Percentiles rank a stretch among this genome's conserved stretches.
These are phyloP conservation scores for Patiria pectinifera DNA, from an alignment of 53 echinoderm and acorn worm genomes.

Conservation along the genomic window DNA sequence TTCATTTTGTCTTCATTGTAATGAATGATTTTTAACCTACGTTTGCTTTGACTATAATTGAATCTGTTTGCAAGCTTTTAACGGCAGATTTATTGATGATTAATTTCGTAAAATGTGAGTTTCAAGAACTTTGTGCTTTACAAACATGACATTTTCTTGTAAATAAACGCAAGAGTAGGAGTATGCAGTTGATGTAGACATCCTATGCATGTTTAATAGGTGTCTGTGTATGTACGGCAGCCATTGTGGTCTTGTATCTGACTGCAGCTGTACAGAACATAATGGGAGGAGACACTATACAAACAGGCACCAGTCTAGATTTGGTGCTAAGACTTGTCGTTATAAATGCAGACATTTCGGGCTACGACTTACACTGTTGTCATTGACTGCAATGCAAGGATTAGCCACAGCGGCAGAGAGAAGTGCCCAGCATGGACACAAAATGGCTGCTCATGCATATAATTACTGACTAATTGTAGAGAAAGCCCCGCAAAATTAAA, in stretches of 20 bases:
- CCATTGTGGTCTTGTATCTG: not conserved
- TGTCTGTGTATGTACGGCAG: not conserved
- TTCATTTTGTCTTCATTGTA: not conserved
- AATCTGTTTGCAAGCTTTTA: not conserved
- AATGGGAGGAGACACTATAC: not conserved
- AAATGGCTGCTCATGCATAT: no score
- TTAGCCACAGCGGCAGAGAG: not conserved
- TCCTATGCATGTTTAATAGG: not conserved
- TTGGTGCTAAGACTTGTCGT: not conserved
- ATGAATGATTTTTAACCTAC: not conserved
- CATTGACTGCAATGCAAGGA: not conserved
- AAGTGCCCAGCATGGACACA: not conserved
- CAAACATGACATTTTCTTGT: no score
- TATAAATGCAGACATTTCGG: not conserved
- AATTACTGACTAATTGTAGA: no score
- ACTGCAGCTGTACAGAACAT: not conserved
- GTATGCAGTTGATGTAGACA: not conserved
- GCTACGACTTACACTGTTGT: not conserved
- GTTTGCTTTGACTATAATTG: not conserved
- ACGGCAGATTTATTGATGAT: not conserved
- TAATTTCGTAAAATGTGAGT: no score
- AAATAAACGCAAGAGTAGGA: not conserved
- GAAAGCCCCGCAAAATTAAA: no score
- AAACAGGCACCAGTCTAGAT: not conserved
- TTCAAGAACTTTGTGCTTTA: no score